phyloP scores from a whole-genome alignment of 2,113 vertebrate genomes.

The Bothrops jararaca region DNA sequence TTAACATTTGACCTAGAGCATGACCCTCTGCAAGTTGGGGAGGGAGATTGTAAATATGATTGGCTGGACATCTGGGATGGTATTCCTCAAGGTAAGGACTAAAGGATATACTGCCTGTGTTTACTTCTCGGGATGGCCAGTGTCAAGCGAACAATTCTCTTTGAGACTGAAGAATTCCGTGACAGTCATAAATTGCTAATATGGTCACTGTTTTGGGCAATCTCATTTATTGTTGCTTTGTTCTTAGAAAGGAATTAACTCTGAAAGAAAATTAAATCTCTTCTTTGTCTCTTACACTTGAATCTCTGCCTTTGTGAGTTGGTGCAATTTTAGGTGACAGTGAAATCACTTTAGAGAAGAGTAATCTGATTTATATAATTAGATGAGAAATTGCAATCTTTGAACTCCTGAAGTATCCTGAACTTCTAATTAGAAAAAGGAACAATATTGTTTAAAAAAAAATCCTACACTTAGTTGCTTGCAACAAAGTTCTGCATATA shows the following conservation, averaged over 20 bases:
- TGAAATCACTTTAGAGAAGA: not conserved
- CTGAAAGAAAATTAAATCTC: not conserved
- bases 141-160: constrained; percentile 10
- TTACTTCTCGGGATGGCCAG: not conserved
- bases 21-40: constrained; percentile 87
- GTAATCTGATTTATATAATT: not conserved
- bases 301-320: not conserved
- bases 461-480: not conserved
- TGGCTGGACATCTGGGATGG: constrained; percentile 99
- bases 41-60: constrained; percentile 97
- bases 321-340: not conserved
- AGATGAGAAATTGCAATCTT: not conserved
- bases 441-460: not conserved
- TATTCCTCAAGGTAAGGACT: constrained; percentile 86
- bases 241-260: constrained; percentile 4
- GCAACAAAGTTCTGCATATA: not conserved
- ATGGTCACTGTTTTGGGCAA: not conserved
- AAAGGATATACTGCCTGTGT: accelerated
- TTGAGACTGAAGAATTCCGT: not conserved
- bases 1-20: constrained; percentile 95
- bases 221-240: constrained; percentile 1
- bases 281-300: not conserved
- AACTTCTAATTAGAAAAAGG: constrained; percentile 37
- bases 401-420: not conserved
- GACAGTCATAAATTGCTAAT: not conserved